A percentile compares a stretch with the other conserved stretches of the same genome.
Evolutionary conservation across 1,140 invertebrate species (phyloP).

Genomic region (Caenorhabditis remanei): DNA sequence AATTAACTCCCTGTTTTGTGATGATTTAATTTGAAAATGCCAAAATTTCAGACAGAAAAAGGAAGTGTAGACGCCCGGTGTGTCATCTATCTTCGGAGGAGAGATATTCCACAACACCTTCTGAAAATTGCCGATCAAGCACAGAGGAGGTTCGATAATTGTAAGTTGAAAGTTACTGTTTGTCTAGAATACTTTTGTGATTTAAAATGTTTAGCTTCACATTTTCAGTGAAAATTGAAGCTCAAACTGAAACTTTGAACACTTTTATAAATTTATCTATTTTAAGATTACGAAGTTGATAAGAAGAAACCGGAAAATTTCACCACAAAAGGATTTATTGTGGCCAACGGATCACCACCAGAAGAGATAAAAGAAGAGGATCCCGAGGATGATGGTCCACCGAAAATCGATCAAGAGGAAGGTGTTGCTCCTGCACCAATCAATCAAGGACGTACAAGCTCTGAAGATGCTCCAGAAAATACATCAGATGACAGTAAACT

Average conservation of each 20-base stretch:
- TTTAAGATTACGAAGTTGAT: conserved; percentile 20
- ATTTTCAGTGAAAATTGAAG: too few relatives aligned
- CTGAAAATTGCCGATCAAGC: conserved; percentile 88
- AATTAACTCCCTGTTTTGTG: too few relatives aligned
- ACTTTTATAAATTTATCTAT: too few relatives aligned
- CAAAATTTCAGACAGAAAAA: conserved; percentile 44
- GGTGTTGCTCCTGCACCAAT: background rate
- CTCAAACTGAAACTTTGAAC: too few relatives aligned
- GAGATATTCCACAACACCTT: conserved; percentile 92
- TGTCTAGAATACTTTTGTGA: too few relatives aligned
- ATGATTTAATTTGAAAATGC: too few relatives aligned
- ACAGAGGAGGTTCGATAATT: conserved; percentile 33
- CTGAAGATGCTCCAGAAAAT: background rate
- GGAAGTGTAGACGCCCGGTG: conserved; percentile 89
- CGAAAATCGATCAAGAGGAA: background rate
- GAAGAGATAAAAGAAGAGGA: conserved; percentile 21
- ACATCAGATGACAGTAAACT: background rate
- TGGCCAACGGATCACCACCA: background rate
- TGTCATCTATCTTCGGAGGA: conserved; percentile 96
- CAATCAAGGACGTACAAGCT: background rate
- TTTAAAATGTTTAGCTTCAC: too few relatives aligned
- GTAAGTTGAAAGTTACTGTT: background rate
- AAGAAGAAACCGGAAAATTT: conserved; percentile 52
- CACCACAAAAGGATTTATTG: conserved; percentile 20
- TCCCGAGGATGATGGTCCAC: background rate